These are phyloP conservation scores for Hyppa rectilinea DNA, from an alignment of 2,888 invertebrate species.

Conservation along the genomic window DNA sequence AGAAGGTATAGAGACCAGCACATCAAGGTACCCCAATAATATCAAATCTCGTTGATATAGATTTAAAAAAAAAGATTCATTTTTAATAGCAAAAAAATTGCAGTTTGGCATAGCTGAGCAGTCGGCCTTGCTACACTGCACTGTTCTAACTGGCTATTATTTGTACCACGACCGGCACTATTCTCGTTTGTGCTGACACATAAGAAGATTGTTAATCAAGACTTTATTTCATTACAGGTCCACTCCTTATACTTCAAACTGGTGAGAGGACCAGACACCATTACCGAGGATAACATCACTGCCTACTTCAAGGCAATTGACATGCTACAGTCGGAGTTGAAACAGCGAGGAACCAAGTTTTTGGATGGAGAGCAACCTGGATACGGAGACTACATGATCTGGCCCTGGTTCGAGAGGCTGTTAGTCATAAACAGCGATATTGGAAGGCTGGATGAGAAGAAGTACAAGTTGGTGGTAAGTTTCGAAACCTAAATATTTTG, in stretches of 20 bases:
- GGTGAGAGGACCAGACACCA: conserved; percentile 72
- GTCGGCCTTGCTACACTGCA: too few species aligned
- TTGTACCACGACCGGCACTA: too few species aligned
- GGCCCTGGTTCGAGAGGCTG: conserved; percentile 96
- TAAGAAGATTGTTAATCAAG: too few species aligned
- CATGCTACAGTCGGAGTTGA: conserved; percentile 92
- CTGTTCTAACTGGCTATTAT: too few species aligned
- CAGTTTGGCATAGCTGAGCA: too few species aligned
- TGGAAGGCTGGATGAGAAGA: conserved; percentile 88
- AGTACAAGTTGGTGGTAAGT: conserved; percentile 86
- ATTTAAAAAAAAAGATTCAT: too few species aligned
- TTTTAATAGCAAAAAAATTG: too few species aligned
- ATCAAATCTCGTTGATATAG: too few species aligned
- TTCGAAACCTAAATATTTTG: neutral
- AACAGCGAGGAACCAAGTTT: conserved; percentile 91
- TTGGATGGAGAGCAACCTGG: conserved; percentile 93
- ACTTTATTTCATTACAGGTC: conserved; percentile 73
- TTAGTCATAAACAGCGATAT: conserved; percentile 85
- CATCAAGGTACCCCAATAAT: too few species aligned
- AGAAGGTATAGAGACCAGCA: too few species aligned
- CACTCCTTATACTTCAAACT: conserved; percentile 72
- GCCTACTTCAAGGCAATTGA: conserved; percentile 86
- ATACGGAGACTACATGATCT: conserved; percentile 95
- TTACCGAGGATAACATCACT: conserved; percentile 73
- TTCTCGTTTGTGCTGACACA: too few species aligned